Evolutionary conservation across 1,140 invertebrate genomes (phyloP).

Genomic region (Geopemphigus sp.): DNA sequence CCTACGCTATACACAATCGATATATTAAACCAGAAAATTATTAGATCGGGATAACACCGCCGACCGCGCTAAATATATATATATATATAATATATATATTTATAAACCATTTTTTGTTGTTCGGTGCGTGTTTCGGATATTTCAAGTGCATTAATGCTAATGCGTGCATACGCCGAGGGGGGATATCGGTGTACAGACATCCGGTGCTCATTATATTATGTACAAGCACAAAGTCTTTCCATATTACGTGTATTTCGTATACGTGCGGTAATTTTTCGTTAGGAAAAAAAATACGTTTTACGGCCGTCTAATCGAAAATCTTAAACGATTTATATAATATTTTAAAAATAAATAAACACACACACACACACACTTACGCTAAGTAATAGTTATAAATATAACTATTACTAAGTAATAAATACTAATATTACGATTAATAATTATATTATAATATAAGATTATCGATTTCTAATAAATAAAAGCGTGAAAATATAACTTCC

Average conservation of each 20-base stretch:
- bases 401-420: too few relatives aligned
- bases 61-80: neutral
- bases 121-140: slow-evolving; percentile 33
- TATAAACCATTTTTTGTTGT: slow-evolving; percentile 29
- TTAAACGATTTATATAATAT: neutral
- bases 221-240: slow-evolving; percentile 33
- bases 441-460: too few relatives aligned
- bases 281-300: neutral
- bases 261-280: slow-evolving; percentile 1
- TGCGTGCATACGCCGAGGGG: slow-evolving; percentile 9
- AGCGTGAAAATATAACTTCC: too few relatives aligned
- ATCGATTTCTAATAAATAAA: too few relatives aligned
- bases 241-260: neutral
- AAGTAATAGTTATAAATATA: slow-evolving; percentile 5
- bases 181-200: slow-evolving; percentile 38
- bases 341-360: neutral
- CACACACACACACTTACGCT: neutral
- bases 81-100: slow-evolving; percentile 25
- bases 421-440: too few relatives aligned
- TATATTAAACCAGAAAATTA: neutral
- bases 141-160: slow-evolving; percentile 45
- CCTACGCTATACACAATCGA: neutral
- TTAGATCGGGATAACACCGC: neutral
- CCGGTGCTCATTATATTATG: slow-evolving; percentile 40
- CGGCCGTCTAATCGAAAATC: slow-evolving; percentile 1